Conservation (phyloP, 2,888 invertebrate genomes). For the Cryptocephalus primarius region DNA sequence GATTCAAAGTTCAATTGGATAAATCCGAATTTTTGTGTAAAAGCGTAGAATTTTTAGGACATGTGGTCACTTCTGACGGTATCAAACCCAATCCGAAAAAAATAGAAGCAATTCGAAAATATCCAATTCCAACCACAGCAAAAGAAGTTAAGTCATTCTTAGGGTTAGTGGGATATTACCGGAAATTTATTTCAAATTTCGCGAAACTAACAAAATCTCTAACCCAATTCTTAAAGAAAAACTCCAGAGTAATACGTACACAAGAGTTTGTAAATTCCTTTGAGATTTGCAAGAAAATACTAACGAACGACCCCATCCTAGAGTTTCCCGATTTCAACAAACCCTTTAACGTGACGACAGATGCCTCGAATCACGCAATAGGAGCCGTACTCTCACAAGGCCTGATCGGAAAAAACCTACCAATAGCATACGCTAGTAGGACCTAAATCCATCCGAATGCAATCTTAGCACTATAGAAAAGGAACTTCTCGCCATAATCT, state of each 20-base stretch:
- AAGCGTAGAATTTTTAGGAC: conserved; percentile 30
- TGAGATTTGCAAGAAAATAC: conserved; percentile 7
- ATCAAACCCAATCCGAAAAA: conserved; percentile 30
- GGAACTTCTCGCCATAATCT: conserved; percentile 21
- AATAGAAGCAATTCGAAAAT: too few relatives aligned
- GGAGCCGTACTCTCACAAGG: too few relatives aligned
- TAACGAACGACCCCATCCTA: conserved; percentile 10
- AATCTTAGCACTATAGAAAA: conserved; percentile 19
- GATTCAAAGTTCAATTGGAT: conserved; percentile 26
- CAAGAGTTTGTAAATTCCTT: conserved; percentile 4
- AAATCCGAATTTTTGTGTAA: too few relatives aligned
- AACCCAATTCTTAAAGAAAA: conserved; percentile 10
- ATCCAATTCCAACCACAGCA: too few relatives aligned
- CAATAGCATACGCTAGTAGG: conserved; percentile 23
- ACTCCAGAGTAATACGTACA: conserved; percentile 4
- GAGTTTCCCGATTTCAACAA: not conserved
- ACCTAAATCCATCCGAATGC: conserved; percentile 17
- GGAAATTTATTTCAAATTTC: conserved; percentile 21
- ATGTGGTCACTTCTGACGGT: conserved; percentile 25
- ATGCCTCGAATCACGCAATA: conserved; percentile 21
- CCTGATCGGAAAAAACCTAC: conserved; percentile 16
- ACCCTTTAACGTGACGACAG: conserved; percentile 17
- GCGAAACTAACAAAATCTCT: conserved; percentile 22
- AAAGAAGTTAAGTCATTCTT: conserved; percentile 26
- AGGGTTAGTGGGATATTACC: conserved; percentile 23